Conservation (phyloP, 2,797 vertebrate genomes). For the Gambusia yucatana region DNA sequence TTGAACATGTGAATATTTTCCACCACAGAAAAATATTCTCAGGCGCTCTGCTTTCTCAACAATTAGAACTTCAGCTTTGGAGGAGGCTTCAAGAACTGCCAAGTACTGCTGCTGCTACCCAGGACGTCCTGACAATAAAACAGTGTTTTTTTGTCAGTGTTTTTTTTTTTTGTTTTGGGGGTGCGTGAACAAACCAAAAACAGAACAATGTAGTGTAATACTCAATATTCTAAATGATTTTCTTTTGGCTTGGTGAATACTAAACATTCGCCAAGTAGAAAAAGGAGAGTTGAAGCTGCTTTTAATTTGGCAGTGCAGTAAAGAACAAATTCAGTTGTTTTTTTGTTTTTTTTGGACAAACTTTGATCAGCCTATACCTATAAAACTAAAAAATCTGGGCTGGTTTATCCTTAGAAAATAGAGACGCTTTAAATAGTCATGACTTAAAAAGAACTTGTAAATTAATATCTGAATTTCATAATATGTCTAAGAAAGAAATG, state of each 20-base stretch:
- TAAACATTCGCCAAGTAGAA: neutral
- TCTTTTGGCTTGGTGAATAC: neutral
- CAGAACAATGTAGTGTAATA: neutral
- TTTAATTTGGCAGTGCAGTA: neutral
- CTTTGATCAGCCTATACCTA: neutral
- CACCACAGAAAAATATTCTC: constrained; percentile 52
- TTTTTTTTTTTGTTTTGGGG: neutral
- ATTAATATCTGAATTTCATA: neutral
- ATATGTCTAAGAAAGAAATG: neutral
- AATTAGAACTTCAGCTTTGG: constrained; percentile 80
- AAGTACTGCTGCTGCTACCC: neutral
- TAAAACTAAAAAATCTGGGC: neutral
- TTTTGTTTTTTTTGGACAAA: neutral
- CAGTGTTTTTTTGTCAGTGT: fast-evolving
- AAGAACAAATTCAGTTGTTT: neutral
- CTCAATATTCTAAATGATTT: neutral
- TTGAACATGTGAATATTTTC: neutral
- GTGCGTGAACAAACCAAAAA: neutral
- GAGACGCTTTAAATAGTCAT: neutral
- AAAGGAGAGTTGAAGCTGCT: neutral
- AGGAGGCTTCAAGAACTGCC: constrained; percentile 24
- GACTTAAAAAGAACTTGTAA: neutral
- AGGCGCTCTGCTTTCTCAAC: neutral
- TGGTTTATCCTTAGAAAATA: neutral
- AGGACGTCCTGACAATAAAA: constrained; percentile 30